These are phyloP conservation scores for Euwallacea fornicatus DNA, from an alignment of 1,140 invertebrate genomes.

Conservation along the genomic window DNA sequence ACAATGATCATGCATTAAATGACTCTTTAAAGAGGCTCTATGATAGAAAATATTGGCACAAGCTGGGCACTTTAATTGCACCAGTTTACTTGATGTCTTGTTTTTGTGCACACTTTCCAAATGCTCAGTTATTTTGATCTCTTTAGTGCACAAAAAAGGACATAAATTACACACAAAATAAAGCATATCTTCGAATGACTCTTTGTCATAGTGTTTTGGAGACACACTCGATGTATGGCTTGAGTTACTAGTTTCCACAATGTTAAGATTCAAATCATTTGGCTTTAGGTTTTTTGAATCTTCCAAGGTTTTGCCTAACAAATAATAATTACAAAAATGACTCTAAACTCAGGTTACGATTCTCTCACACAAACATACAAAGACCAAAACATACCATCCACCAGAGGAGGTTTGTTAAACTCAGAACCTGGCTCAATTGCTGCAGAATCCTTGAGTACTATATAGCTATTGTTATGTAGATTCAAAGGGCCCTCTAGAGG, in stretches of 20 bases:
- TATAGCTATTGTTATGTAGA: conserved; percentile 38
- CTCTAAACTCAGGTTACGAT: neutral
- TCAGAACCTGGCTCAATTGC: too few species aligned
- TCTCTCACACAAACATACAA: neutral
- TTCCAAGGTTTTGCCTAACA: neutral
- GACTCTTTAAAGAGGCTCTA: conserved; percentile 53
- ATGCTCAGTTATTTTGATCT: conserved; percentile 48
- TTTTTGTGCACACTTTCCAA: conserved; percentile 48
- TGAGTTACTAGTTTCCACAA: conserved; percentile 23
- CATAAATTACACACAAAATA: conserved; percentile 51
- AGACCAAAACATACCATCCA: too few species aligned
- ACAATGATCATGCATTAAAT: conserved; percentile 56
- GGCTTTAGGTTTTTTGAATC: conserved; percentile 17
- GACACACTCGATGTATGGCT: conserved; percentile 17
- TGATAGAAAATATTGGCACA: conserved; percentile 57
- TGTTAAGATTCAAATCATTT: conserved; percentile 29
- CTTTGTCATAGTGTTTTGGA: conserved; percentile 37
- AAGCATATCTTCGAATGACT: conserved; percentile 44
- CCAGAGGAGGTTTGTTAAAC: too few species aligned
- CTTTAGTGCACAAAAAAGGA: conserved; percentile 49
- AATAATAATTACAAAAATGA: neutral
- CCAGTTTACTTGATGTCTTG: conserved; percentile 42
- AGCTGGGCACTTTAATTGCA: conserved; percentile 51
- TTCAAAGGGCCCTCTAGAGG: conserved; percentile 34
- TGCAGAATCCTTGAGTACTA: conserved; percentile 41